Conservation (phyloP, 2,797 vertebrate species). For the Todus mexicanus region DNA sequence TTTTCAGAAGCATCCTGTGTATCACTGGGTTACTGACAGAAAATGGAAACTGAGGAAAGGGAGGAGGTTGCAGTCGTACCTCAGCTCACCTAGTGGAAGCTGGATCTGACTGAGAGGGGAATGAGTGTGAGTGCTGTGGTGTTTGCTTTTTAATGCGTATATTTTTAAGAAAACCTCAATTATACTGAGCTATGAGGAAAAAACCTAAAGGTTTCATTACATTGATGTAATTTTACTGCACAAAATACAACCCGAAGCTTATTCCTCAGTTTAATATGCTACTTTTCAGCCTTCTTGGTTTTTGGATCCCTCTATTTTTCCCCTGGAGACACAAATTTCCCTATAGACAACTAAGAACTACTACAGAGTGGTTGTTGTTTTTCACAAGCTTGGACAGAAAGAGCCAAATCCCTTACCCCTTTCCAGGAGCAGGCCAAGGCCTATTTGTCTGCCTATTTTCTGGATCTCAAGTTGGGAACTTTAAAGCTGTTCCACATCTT, state of each 20-base stretch:
- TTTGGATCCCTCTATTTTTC: background rate
- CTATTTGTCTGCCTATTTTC: background rate
- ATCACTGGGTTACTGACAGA: background rate
- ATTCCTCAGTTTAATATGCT: background rate
- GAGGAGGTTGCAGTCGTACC: background rate
- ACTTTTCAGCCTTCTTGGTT: background rate
- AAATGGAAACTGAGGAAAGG: background rate
- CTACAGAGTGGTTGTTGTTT: background rate
- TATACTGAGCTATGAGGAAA: background rate
- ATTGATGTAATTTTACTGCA: background rate
- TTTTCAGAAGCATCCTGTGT: background rate
- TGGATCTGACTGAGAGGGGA: background rate
- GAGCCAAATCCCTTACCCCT: background rate
- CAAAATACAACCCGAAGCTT: background rate
- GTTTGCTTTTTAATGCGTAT: background rate
- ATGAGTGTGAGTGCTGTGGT: fast-evolving
- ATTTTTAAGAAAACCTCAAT: background rate
- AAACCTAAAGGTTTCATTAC: background rate
- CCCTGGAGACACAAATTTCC: background rate
- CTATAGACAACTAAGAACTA: background rate
- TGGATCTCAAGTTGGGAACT: background rate
- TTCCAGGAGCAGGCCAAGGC: background rate
- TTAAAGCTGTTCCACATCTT: background rate
- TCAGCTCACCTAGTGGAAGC: background rate
- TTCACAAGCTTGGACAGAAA: background rate